Evolutionary conservation across 2,797 vertebrate species (phyloP).

Genomic region (Alosa sapidissima): DNA sequence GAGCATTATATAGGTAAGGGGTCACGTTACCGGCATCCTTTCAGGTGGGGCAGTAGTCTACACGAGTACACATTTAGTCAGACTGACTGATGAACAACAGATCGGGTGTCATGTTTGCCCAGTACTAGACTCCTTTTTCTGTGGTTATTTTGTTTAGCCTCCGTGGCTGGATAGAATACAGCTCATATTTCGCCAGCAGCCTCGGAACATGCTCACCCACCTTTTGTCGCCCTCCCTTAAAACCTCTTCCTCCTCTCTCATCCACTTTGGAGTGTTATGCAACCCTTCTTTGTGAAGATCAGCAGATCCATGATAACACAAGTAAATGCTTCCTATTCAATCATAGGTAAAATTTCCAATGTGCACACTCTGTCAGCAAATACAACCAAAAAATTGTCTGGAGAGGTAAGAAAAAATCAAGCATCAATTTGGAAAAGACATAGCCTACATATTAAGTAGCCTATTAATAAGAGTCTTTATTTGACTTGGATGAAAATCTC

Average conservation of each 20-base stretch:
- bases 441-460: neutral
- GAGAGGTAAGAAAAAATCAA: neutral
- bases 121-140: constrained; percentile 53
- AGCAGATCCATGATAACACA: constrained; percentile 3
- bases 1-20: constrained; percentile 56
- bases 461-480: neutral
- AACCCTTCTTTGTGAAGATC: neutral
- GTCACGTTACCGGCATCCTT: constrained; percentile 54
- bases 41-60: constrained; percentile 52
- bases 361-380: neutral
- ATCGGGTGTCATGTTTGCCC: constrained; percentile 62
- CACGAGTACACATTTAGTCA: constrained; percentile 49
- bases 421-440: neutral
- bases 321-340: neutral
- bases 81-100: constrained; percentile 53
- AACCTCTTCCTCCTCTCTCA: neutral
- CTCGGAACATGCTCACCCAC: constrained; percentile 33
- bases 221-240: constrained; percentile 26
- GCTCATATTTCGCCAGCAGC: constrained; percentile 43
- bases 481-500: neutral
- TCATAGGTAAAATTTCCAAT: neutral
- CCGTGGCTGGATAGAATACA: constrained; percentile 44
- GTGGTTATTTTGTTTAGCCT: constrained; percentile 52
- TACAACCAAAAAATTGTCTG: neutral
- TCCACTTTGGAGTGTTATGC: no score